Evolutionary conservation across 2,888 invertebrate species (phyloP).

Genomic region (Ormyrus labotus): DNA sequence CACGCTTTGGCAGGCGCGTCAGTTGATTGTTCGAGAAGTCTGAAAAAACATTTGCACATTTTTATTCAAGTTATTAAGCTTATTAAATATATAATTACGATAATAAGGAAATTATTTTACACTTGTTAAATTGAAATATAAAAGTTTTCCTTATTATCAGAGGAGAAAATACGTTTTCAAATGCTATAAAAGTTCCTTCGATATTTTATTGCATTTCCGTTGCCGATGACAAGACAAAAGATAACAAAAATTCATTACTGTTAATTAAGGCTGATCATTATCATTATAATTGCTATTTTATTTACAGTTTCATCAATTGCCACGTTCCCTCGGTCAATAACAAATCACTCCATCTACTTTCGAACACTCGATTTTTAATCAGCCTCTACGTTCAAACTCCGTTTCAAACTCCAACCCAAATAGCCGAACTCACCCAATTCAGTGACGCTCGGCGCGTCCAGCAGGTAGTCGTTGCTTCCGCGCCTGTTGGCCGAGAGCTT

Average conservation of each 20-base stretch:
- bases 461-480: constrained; percentile 75
- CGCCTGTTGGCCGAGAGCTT: constrained; percentile 72
- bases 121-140: not conserved
- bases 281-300: constrained; percentile 22
- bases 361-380: no score
- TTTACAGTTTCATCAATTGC: constrained; percentile 19
- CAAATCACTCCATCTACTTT: not conserved
- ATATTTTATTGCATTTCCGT: no score
- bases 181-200: not conserved
- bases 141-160: no score
- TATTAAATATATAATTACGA: not conserved
- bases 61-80: not conserved
- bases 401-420: not conserved
- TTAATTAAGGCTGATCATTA: constrained; percentile 12
- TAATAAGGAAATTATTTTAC: no score
- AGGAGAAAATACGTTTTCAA: not conserved
- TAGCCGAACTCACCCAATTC: constrained; percentile 76
- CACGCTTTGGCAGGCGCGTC: constrained; percentile 80
- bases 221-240: not conserved
- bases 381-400: not conserved
- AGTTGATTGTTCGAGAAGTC: constrained; percentile 85
- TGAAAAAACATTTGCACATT: constrained; percentile 2
- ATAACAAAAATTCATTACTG: not conserved
- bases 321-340: constrained; percentile 9
- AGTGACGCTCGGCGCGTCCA: constrained; percentile 81